These are phyloP conservation scores for Orcinus orca DNA, from an alignment of 2,113 vertebrate species.

Conservation along the genomic window DNA sequence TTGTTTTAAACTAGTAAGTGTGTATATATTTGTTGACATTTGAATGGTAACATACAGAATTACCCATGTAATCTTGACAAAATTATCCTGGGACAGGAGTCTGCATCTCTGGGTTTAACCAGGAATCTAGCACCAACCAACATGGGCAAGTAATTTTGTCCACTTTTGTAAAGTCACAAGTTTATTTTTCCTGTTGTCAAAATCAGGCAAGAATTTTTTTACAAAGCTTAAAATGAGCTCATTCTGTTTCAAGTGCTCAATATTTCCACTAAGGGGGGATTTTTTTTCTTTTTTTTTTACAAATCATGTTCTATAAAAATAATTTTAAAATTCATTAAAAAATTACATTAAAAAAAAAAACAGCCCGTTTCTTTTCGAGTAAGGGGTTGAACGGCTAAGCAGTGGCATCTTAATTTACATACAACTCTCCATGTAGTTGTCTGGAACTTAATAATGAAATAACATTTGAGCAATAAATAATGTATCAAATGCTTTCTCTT, in stretches of 20 bases:
- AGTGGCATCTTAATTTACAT: constrained; percentile 63
- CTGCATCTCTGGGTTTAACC: neutral
- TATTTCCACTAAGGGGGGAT: neutral
- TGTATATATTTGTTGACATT: neutral
- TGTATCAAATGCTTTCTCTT: constrained; percentile 70
- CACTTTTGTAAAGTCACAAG: neutral
- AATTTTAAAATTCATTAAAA: neutral
- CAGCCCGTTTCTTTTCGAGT: constrained; percentile 49
- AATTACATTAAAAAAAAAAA: neutral
- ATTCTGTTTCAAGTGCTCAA: neutral
- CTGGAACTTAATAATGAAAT: constrained; percentile 73
- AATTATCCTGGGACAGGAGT: neutral
- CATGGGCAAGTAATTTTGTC: neutral
- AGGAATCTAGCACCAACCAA: neutral
- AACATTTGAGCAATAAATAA: constrained; percentile 71
- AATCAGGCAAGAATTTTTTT: neutral
- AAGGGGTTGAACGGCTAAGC: constrained; percentile 62
- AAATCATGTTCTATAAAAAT: neutral
- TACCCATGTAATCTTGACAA: neutral
- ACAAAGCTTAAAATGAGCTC: neutral
- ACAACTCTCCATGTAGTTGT: constrained; percentile 45
- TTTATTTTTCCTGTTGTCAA: neutral
- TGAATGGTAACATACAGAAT: neutral
- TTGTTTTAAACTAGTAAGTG: neutral
- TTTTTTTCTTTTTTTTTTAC: neutral